Evolutionary conservation across 2,888 invertebrate species (phyloP).

Genomic region (Caenorhabditis macrosperma): DNA sequence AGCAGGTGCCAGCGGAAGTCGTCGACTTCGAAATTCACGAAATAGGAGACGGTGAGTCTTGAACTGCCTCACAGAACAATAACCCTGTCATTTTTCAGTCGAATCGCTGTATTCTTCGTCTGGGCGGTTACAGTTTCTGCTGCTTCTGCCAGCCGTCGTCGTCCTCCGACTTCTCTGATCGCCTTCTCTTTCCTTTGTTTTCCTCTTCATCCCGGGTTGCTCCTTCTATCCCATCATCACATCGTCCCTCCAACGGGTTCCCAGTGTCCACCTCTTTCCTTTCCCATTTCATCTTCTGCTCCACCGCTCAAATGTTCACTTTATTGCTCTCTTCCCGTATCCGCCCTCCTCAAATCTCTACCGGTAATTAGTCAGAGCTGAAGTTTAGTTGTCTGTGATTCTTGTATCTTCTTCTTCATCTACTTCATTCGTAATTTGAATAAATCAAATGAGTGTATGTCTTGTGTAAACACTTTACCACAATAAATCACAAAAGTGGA

Average conservation of each 20-base stretch:
- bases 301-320: conserved; percentile 9
- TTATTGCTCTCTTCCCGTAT: background rate
- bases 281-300: background rate
- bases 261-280: conserved; percentile 29
- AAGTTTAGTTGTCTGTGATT: conserved; percentile 36
- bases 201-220: conserved; percentile 6
- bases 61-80: background rate
- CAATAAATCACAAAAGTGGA: conserved; percentile 63
- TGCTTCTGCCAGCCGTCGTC: conserved; percentile 8
- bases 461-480: conserved; percentile 65
- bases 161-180: conserved; percentile 24
- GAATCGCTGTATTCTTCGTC: conserved; percentile 54
- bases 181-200: background rate
- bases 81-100: conserved; percentile 40
- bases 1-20: conserved; percentile 51
- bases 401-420: conserved; percentile 2
- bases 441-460: conserved; percentile 55
- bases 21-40: conserved; percentile 70
- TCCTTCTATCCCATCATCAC: conserved; percentile 45
- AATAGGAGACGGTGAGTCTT: conserved; percentile 68
- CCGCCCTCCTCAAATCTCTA: background rate
- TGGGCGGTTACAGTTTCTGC: conserved; percentile 3
- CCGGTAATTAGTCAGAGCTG: conserved; percentile 32
- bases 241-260: conserved; percentile 6
- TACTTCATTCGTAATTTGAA: conserved; percentile 37